Evolutionary conservation across 2,113 vertebrate genomes (phyloP), one percentile per base, ranked within the genome.

Genomic region (Thinocorus orbignyianus): DNA sequence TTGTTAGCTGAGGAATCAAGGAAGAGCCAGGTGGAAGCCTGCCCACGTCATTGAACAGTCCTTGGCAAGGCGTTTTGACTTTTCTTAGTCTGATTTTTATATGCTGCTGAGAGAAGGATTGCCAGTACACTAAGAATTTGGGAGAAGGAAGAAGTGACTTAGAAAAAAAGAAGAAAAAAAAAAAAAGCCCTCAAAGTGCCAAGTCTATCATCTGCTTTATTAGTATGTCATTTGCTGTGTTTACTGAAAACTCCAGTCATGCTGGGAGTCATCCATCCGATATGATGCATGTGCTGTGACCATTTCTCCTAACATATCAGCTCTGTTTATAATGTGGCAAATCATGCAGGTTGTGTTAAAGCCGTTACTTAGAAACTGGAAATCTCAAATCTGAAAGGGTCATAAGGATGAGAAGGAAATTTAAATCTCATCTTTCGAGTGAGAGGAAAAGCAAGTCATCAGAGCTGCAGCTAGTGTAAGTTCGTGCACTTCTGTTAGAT

Each of bases 191-290:
- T 64, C 9, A 9, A n/a, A 49, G 66, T 88, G 94, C 71, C 82
- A 88, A 81, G 55, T 92, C 76, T 78, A 13, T 95, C 39, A 86
- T 91, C 52, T 92, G 61, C 81, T 91, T 93, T 95, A 93, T 95
- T 97, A 86, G 31, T 5, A 28, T 89, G 79, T 92, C 4, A 77
- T 55, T 93, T 93, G 12, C 72, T 91, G 51, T 86, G 58, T 93
- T 96, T 92, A 83, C 83, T 91, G 88, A 73, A 88, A 95, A 71
- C 42, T 91, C 58, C 20, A 48, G 46, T 86, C 65, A 55, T 89
- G 77, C 91, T 95, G 83, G 64, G 80, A 90, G 42, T 81, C 92
- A 86, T 19, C 76, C 55, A 74, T 79, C 78, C 0, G 0, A 68
- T 52, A 28, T 26, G 70, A 57, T 79, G 65, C 37, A 3, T 57